Evolutionary conservation across 2,888 invertebrate species (phyloP).

Genomic region (Podotricha telesiphe): DNA sequence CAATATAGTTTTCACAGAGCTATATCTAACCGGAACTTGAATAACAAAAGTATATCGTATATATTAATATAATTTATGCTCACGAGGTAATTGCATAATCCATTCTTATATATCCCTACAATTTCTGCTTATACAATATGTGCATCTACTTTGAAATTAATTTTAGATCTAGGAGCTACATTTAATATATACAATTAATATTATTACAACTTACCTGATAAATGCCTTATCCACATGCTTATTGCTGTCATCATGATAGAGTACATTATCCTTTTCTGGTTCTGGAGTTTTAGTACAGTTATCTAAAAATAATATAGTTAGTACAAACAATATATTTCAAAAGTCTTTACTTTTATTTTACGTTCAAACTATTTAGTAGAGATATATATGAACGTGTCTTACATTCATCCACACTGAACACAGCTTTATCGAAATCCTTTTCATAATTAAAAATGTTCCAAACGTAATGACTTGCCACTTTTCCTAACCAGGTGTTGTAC

Average conservation of each 20-base stretch:
- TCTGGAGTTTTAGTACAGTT: slow-evolving; percentile 35
- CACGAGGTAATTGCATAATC: too few species aligned
- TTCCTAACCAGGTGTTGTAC: slow-evolving; percentile 56
- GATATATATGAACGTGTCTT: too few species aligned
- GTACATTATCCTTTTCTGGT: slow-evolving; percentile 40
- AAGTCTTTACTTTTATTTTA: too few species aligned
- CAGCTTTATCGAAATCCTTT: slow-evolving; percentile 47
- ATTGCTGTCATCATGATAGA: slow-evolving; percentile 52
- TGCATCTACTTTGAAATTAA: background rate
- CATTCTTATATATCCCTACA: too few species aligned
- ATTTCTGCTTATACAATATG: too few species aligned
- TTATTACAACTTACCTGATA: slow-evolving; percentile 51
- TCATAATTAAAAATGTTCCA: slow-evolving; percentile 59
- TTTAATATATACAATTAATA: background rate
- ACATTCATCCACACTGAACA: slow-evolving; percentile 51
- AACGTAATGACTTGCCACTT: slow-evolving; percentile 53
- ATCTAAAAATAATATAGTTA: slow-evolving; percentile 30
- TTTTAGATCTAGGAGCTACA: background rate
- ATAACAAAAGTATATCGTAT: too few species aligned
- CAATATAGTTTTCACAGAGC: too few species aligned
- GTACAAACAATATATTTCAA: too few species aligned
- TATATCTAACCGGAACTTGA: too few species aligned
- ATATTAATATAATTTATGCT: too few species aligned
- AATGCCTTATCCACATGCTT: slow-evolving; percentile 61
- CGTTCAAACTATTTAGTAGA: background rate